These are phyloP conservation scores for Hiodon alosoides DNA, from an alignment of 2,113 vertebrate species.

Conservation along the genomic window DNA sequence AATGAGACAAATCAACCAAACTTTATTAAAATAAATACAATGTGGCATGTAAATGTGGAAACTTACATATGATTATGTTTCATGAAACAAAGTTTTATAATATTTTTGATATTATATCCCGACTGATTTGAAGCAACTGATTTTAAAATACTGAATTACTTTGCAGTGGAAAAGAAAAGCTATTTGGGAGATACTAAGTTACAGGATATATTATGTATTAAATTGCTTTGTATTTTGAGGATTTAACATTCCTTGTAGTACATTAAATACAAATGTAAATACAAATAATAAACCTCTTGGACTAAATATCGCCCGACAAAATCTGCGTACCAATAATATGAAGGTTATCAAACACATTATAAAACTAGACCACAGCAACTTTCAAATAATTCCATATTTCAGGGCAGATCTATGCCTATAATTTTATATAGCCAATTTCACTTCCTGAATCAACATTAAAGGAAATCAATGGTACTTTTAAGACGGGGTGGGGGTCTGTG, in stretches of 20 bases:
- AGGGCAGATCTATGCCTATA: too few relatives aligned
- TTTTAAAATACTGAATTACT: slow-evolving; percentile 25
- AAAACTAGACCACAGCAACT: too few relatives aligned
- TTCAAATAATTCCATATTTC: too few relatives aligned
- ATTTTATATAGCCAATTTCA: too few relatives aligned
- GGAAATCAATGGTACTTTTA: neutral
- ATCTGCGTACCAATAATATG: too few relatives aligned
- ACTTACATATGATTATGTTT: slow-evolving; percentile 40
- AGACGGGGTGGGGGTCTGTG: neutral
- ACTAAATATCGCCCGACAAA: too few relatives aligned
- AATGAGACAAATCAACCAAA: slow-evolving; percentile 27
- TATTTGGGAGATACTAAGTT: neutral
- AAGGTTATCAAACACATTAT: too few relatives aligned
- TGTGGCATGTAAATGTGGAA: slow-evolving; percentile 29
- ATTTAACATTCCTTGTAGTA: too few relatives aligned
- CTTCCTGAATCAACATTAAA: too few relatives aligned
- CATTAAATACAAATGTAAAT: too few relatives aligned
- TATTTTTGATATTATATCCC: slow-evolving; percentile 21
- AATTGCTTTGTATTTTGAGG: neutral
- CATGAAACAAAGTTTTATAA: slow-evolving; percentile 17
- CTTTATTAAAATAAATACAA: slow-evolving; percentile 48
- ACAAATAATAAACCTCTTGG: too few relatives aligned
- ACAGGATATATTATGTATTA: neutral
- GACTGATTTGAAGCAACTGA: slow-evolving; percentile 28
- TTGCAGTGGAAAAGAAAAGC: neutral